Percentiles rank a stretch among this genome's conserved stretches.
phyloP scores from a whole-genome alignment of 1,140 invertebrate species.

The Sycobia sp. region DNA sequence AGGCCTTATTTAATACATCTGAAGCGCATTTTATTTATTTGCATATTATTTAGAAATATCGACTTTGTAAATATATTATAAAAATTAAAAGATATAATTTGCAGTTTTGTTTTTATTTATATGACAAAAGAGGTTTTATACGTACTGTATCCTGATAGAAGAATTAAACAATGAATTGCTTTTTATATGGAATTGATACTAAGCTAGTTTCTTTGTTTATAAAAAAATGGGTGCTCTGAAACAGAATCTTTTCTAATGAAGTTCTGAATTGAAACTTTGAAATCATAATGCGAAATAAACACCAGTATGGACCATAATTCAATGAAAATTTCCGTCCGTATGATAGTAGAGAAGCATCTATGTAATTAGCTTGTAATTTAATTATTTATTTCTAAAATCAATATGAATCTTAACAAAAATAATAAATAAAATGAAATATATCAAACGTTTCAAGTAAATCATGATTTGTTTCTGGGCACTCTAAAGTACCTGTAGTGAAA shows the following conservation, averaged over 20 bases:
- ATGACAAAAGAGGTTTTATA: neutral
- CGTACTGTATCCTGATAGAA: too few relatives aligned
- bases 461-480: constrained; percentile 34
- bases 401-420: constrained; percentile 8
- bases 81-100: neutral
- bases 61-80: constrained; percentile 12
- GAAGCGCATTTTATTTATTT: constrained; percentile 28
- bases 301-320: constrained; percentile 38
- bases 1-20: constrained; percentile 5
- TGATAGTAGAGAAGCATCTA: constrained; percentile 32
- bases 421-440: too few relatives aligned
- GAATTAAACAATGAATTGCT: too few relatives aligned
- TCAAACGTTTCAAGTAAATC: constrained; percentile 16
- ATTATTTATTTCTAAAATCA: constrained; percentile 7
- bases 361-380: constrained; percentile 15
- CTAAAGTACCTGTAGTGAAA: constrained; percentile 8
- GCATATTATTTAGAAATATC: too few relatives aligned
- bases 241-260: constrained; percentile 19
- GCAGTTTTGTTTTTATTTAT: constrained; percentile 1
- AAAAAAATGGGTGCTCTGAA: constrained; percentile 16
- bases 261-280: neutral
- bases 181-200: neutral
- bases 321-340: constrained; percentile 38
- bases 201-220: constrained; percentile 2
- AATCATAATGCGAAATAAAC: constrained; percentile 15